Percentiles rank a stretch among this genome's conserved stretches.
phyloP scores from a whole-genome alignment of 2,797 vertebrate genomes.

The Alcedo quadribrachys region DNA sequence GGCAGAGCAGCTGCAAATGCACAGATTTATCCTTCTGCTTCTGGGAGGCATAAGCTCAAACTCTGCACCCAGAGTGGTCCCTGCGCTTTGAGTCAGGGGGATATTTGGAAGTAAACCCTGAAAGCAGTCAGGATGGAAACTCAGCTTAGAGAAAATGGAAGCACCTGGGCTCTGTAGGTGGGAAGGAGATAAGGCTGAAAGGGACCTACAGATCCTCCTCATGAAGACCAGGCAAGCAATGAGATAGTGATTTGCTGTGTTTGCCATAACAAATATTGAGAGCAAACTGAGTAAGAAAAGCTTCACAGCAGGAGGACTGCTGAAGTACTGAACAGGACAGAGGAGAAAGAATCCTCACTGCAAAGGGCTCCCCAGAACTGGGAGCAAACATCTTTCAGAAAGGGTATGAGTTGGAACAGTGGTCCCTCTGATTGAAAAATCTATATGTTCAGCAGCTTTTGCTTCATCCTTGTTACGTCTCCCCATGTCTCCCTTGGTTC shows the following conservation, averaged over 20 bases:
- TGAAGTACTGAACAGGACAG: neutral
- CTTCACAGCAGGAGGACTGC: neutral
- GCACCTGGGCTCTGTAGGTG: neutral
- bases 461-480: neutral
- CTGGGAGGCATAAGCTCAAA: neutral
- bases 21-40: neutral
- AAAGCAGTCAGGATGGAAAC: neutral
- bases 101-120: neutral
- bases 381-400: neutral
- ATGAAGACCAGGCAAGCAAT: neutral
- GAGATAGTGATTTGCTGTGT: neutral
- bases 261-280: neutral
- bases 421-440: neutral
- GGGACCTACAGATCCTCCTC: neutral
- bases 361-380: neutral
- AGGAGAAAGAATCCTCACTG: neutral
- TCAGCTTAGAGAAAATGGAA: neutral
- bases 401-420: neutral
- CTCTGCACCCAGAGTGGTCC: neutral
- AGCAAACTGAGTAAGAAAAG: neutral
- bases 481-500: fast-evolving
- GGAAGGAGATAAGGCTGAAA: neutral
- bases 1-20: neutral
- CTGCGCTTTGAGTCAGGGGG: neutral
- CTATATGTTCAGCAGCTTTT: neutral